Percentiles rank a stretch among this genome's conserved stretches.
phyloP scores from a whole-genome alignment of 2,797 vertebrate genomes.

The Lithobates sylvaticus region DNA sequence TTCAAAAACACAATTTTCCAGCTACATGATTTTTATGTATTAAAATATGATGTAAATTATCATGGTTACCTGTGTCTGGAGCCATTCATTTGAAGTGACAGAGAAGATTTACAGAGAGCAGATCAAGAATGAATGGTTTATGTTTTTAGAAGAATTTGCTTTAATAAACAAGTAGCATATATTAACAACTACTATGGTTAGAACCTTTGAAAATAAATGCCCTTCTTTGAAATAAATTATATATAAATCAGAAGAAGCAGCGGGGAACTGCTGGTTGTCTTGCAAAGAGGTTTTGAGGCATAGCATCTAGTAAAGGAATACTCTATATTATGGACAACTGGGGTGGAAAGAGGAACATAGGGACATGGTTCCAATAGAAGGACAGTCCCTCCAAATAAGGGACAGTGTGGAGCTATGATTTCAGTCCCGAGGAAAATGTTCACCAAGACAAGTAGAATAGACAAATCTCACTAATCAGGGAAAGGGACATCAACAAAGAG shows the following conservation, averaged over 20 bases:
- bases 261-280: too few relatives aligned
- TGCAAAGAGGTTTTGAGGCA: neutral
- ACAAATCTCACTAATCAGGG: too few relatives aligned
- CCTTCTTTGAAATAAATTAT: too few relatives aligned
- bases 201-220: too few relatives aligned
- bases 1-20: conserved; percentile 47
- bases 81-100: conserved; percentile 19
- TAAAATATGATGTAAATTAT: conserved; percentile 63
- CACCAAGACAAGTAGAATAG: too few relatives aligned
- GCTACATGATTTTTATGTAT: conserved; percentile 27
- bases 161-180: neutral
- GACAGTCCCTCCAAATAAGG: too few relatives aligned
- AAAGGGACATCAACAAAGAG: too few relatives aligned
- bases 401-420: too few relatives aligned
- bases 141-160: neutral
- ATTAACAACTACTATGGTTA: neutral
- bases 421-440: too few relatives aligned
- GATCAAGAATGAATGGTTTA: conserved; percentile 12
- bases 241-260: too few relatives aligned
- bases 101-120: neutral
- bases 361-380: neutral
- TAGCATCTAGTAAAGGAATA: neutral
- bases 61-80: conserved; percentile 35
- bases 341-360: neutral
- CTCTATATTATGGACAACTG: neutral